phyloP scores from a whole-genome alignment of 1,140 invertebrate genomes.

The Pentalonia nigronervosa region DNA sequence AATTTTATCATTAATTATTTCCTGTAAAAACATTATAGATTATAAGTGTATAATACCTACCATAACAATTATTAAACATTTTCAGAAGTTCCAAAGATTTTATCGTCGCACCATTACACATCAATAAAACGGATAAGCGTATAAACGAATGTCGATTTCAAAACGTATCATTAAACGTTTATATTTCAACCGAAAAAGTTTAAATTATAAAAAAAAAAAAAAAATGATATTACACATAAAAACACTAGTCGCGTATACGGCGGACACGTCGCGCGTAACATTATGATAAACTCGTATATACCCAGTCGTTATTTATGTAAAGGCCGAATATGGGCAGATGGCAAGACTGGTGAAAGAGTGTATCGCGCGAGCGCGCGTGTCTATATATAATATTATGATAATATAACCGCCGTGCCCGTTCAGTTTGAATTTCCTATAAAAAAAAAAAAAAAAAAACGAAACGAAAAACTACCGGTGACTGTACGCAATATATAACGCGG shows the following conservation, averaged over 20 bases:
- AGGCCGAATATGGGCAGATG: neutral
- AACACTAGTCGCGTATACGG: neutral
- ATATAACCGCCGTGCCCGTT: neutral
- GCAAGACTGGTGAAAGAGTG: slow-evolving; percentile 3
- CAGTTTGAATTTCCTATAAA: slow-evolving; percentile 17
- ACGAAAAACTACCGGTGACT: neutral
- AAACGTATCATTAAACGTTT: neutral
- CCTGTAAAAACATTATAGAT: neutral
- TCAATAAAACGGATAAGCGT: slow-evolving; percentile 8
- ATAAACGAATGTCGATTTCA: neutral
- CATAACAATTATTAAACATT: neutral
- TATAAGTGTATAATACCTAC: neutral
- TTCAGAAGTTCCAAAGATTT: neutral
- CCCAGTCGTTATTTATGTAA: slow-evolving; percentile 1
- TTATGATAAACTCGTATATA: neutral
- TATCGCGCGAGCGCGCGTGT: neutral
- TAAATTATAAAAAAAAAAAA: no score
- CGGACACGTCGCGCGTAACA: neutral
- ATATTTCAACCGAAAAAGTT: neutral
- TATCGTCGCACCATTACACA: neutral
- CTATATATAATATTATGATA: neutral
- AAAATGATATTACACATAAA: neutral
- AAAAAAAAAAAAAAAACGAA: neutral
- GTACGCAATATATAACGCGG: neutral
- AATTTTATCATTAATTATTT: neutral